phyloP scores from a whole-genome alignment of 2,797 vertebrate species.

The Chelon labrosus region DNA sequence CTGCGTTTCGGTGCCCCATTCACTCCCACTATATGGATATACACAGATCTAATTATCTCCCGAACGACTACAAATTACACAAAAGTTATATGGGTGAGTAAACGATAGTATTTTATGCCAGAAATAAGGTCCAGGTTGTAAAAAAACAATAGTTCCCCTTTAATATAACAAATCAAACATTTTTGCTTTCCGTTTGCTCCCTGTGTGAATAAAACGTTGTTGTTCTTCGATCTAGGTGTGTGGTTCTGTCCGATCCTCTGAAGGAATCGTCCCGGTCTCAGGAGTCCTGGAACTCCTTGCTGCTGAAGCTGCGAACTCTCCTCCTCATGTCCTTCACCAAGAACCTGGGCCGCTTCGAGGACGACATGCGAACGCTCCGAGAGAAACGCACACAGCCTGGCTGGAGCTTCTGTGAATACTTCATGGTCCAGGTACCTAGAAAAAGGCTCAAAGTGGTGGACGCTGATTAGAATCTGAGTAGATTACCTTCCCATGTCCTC shows the following conservation, averaged over 20 bases:
- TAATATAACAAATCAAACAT: too few species aligned
- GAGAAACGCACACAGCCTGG: slow-evolving; percentile 98
- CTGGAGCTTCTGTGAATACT: slow-evolving; percentile 99
- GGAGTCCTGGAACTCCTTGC: slow-evolving; percentile 97
- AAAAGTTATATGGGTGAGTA: too few species aligned
- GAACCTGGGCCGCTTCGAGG: slow-evolving; percentile 97
- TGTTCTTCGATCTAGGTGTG: slow-evolving; percentile 85
- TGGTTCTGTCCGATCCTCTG: slow-evolving; percentile 95
- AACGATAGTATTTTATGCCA: too few species aligned
- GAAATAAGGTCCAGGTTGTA: too few species aligned
- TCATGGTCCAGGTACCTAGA: slow-evolving; percentile 95
- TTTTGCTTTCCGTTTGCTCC: not conserved
- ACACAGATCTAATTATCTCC: too few species aligned
- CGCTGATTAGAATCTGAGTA: not conserved
- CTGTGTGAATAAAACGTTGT: not conserved
- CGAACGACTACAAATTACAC: too few species aligned
- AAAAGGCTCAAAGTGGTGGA: not conserved
- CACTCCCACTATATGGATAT: too few species aligned
- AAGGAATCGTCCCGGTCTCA: slow-evolving; percentile 97
- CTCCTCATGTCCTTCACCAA: slow-evolving; percentile 99
- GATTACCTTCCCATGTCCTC: too few species aligned
- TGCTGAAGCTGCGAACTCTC: slow-evolving; percentile 95
- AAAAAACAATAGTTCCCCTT: too few species aligned
- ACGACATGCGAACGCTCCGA: slow-evolving; percentile 96
- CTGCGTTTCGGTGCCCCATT: too few species aligned